phyloP scores from a whole-genome alignment of 2,113 vertebrate species.

The Cinclus cinclus region DNA sequence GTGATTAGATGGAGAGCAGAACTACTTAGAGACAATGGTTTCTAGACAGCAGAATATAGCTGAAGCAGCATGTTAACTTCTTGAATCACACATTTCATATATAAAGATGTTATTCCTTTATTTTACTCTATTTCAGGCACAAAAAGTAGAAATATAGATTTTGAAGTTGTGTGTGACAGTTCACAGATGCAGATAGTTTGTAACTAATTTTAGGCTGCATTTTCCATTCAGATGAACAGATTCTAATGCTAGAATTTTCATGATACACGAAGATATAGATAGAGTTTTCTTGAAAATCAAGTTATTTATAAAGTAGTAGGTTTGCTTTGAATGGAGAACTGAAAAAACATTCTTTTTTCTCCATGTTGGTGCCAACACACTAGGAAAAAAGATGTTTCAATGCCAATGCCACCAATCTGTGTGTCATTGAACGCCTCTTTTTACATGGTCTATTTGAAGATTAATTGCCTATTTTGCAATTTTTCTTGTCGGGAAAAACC shows the following conservation, averaged over 20 bases:
- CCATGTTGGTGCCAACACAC: neutral
- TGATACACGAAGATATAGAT: neutral
- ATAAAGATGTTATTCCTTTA: neutral
- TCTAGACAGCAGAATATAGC: neutral
- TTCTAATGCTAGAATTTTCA: slow-evolving; percentile 25
- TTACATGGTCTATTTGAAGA: slow-evolving; percentile 24
- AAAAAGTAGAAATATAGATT: neutral
- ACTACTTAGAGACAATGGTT: neutral
- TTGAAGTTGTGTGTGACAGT: neutral
- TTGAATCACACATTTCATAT: neutral
- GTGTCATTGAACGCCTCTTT: neutral
- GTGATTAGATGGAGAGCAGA: neutral
- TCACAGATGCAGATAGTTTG: slow-evolving; percentile 11
- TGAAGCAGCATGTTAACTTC: neutral
- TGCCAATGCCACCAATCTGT: neutral
- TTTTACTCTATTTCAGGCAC: neutral
- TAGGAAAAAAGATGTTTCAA: slow-evolving; percentile 14
- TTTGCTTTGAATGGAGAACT: neutral
- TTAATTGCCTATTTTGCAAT: slow-evolving; percentile 35
- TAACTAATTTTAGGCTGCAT: slow-evolving; percentile 6
- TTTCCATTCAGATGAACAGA: slow-evolving; percentile 31
- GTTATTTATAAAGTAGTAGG: neutral
- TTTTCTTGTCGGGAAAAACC: neutral
- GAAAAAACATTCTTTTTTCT: slow-evolving; percentile 7
- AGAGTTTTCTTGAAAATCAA: neutral